Base-by-base conservation (phyloP, 2,797 vertebrate species). In the Pangasius larnaudii region DNA sequence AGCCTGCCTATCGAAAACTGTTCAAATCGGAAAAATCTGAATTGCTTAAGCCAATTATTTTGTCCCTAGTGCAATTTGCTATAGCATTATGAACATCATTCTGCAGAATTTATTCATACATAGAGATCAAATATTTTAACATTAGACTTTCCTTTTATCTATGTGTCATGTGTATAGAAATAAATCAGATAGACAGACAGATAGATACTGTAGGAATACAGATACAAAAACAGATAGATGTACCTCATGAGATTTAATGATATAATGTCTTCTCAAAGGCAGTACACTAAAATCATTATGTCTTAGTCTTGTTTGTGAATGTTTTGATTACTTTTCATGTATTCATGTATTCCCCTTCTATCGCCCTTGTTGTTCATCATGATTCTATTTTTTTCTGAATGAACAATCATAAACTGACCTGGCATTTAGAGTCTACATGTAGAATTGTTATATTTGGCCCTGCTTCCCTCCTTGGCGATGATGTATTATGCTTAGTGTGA, bases 401-500 rank as follows among this genome's bases (percentile, higher is more conserved):
- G 78, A 59, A 27, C 33, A 18, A 33, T 36, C 69, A 87, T 75
- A 91, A 91, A 91, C 85, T 92, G 92, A 92, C 89, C 42, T 92
- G 92, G 94, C 94, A 94, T 94, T 94, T 94, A 93, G 94, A 94
- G 91, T 86, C 90, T 88, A 90, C 83, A 86, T 86, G 88, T 86
- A 86, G 82, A 92, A 91, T 91, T 56, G 82, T 89, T 77, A 87
- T 86, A 82, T 92, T 86, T 86, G 88, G 88, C 82, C 80, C 75
- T 49, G 14, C 63, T 82, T 77, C 77, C 78, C 89, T 84, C 65
- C 5, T 85, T 89, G 88, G 87, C 89, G 74, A 94, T 93, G 94
- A 95, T 94, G 91, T 92, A 94, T 93, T 93, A 94, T 94, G 93
- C 94, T 93, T 92, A 93, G 94, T 92, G 91, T 91, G 87, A 94